Conservation (phyloP, 2,113 vertebrate genomes). For the Camelus dromedarius region DNA sequence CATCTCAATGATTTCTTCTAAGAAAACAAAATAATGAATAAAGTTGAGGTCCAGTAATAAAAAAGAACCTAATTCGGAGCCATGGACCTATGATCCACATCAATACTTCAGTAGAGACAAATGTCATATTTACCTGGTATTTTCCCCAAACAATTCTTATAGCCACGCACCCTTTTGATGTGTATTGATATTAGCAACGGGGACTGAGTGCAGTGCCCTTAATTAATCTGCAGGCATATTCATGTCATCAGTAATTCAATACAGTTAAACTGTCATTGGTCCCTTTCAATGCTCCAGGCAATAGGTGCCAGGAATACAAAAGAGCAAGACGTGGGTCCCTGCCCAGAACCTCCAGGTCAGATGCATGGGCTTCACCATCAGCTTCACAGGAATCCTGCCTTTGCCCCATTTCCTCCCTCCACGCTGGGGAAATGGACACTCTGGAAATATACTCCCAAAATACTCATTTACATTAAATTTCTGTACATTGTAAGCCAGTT, state of each 20-base stretch:
- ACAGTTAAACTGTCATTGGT: not conserved
- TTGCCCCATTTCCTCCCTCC: not conserved
- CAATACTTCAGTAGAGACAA: not conserved
- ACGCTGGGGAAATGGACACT: not conserved
- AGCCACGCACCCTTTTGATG: not conserved
- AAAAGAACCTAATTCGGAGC: not conserved
- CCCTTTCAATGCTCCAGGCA: not conserved
- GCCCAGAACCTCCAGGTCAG: not conserved
- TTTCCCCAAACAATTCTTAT: conserved; percentile 10
- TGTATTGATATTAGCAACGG: not conserved
- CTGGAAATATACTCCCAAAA: not conserved
- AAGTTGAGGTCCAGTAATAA: not conserved
- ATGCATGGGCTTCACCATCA: not conserved
- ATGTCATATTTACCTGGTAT: not conserved
- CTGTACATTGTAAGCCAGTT: not conserved
- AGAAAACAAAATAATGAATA: not conserved
- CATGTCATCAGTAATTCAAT: conserved; percentile 12
- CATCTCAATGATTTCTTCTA: not conserved
- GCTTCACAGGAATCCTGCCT: not conserved
- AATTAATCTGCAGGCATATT: not conserved
- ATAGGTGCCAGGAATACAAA: not conserved
- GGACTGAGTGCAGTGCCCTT: not conserved
- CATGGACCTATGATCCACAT: not conserved
- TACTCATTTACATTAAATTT: not conserved
- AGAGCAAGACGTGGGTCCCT: not conserved